phyloP scores from a whole-genome alignment of 2,888 invertebrate genomes.

The Gisinianus flammeolus region DNA sequence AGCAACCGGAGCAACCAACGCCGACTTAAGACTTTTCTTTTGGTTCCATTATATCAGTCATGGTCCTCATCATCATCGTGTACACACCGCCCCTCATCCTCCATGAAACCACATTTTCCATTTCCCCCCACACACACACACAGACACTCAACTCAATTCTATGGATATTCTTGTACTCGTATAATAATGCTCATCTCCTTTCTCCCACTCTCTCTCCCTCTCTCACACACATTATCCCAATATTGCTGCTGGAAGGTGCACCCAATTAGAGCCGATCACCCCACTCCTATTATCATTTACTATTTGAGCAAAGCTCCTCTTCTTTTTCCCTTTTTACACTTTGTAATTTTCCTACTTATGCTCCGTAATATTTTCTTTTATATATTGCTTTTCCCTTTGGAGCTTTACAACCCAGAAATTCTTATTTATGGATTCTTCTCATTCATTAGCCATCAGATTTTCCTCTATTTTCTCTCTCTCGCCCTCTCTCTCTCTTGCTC shows the following conservation, averaged over 20 bases:
- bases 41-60: background rate
- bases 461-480: too few relatives aligned
- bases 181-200: background rate
- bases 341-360: background rate
- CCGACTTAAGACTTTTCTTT: slow-evolving; percentile 20
- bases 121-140: background rate
- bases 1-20: background rate
- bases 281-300: slow-evolving; percentile 42
- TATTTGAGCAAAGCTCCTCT: background rate
- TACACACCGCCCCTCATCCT: background rate
- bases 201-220: background rate
- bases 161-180: background rate
- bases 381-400: background rate
- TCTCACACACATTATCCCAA: background rate
- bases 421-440: slow-evolving; percentile 37
- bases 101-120: background rate
- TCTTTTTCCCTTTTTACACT: slow-evolving; percentile 5
- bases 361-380: background rate
- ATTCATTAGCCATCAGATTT: slow-evolving; percentile 21
- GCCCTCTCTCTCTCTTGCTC: too few relatives aligned
- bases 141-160: background rate
- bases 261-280: slow-evolving; percentile 39
- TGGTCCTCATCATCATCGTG: background rate
- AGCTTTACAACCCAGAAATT: slow-evolving; percentile 9
- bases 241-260: slow-evolving; percentile 26